Percentiles rank a stretch among this genome's conserved stretches.
These are phyloP conservation scores for Forbesichthys papilliferus DNA, from an alignment of 2,113 vertebrate species.

Conservation along the genomic window DNA sequence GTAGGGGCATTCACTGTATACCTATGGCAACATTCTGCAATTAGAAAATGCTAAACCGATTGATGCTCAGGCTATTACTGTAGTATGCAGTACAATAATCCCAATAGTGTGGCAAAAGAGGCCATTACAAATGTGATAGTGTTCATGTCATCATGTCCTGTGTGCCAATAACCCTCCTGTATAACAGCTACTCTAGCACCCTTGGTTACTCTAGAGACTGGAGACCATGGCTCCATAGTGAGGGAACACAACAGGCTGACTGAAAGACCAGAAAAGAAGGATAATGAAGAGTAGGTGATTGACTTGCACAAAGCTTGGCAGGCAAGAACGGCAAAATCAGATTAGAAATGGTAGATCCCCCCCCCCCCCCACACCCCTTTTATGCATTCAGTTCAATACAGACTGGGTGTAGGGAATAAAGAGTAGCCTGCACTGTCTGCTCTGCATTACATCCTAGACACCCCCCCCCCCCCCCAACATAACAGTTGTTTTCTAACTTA, in stretches of 20 bases:
- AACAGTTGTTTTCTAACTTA: too few species aligned
- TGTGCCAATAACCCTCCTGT: not conserved
- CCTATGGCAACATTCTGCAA: too few species aligned
- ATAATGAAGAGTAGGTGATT: not conserved
- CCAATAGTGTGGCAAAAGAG: not conserved
- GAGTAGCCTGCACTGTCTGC: not conserved
- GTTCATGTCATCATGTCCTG: conserved; percentile 4
- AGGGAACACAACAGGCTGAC: not conserved
- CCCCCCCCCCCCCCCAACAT: not conserved
- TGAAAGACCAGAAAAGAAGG: conserved; percentile 1
- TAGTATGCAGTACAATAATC: not conserved
- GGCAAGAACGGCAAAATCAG: not conserved
- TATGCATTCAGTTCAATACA: not conserved
- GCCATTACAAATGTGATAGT: not conserved
- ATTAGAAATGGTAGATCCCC: too few species aligned
- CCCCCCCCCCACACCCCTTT: too few species aligned
- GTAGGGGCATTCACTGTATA: too few species aligned
- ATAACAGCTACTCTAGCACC: not conserved
- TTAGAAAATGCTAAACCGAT: too few species aligned
- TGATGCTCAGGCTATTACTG: not conserved
- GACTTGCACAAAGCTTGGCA: not conserved
- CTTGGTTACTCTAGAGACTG: not conserved
- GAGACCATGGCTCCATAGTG: not conserved
- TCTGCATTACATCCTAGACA: not conserved
- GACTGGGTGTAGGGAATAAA: conserved; percentile 25